Base-by-base conservation (phyloP, 2,113 vertebrate species). In the Raja brachyura region DNA sequence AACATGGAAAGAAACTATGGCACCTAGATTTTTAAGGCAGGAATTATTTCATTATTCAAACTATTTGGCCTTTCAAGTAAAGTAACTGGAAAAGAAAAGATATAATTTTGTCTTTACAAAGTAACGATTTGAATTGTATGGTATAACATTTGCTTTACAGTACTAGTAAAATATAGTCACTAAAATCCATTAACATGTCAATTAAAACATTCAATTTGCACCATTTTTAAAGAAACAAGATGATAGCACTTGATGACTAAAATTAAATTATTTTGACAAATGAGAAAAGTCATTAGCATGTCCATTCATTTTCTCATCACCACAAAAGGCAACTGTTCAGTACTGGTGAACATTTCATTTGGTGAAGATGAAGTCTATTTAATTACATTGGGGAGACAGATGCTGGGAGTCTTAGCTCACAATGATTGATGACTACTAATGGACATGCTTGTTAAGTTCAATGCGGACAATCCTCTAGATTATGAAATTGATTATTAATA, bases 331-430 rank as follows among this genome's bases (percentile, higher is more conserved):
- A 73, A 90, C 31, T 78, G 56, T 90, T 93, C 54, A 77, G 85
- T 74, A 4, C 54, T 54, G 39, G 66, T 76, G 73, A 90, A 59
- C 73, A 66, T 63, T 85, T 90, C 88, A 76, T 70, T 85, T 92
- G 74, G 70, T 77, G 93, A 76, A 90, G 90, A 92, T 92, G 73
- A 90, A 93, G 33, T 93, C 31, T 31, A n/a, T 93, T 83, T 93
- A 93, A 93, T 93, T 93, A 90, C 85, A 93, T 90, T 73, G 78
- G 54, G 78, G n/a, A 77, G 85, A 78, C 83, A 93, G 93, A 93
- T 93, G 85, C 54, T 93, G 74, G 74, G n/a, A 61, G 56, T 92
- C 54, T 75, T 33, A 90, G 68, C 54, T 92, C 73, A 6, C 33
- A 61, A 90, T 90, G 86, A 92, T 78, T 75, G 81, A 93, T 25